phyloP scores from a whole-genome alignment of 1,140 invertebrate species.

The Pomacea maculata region DNA sequence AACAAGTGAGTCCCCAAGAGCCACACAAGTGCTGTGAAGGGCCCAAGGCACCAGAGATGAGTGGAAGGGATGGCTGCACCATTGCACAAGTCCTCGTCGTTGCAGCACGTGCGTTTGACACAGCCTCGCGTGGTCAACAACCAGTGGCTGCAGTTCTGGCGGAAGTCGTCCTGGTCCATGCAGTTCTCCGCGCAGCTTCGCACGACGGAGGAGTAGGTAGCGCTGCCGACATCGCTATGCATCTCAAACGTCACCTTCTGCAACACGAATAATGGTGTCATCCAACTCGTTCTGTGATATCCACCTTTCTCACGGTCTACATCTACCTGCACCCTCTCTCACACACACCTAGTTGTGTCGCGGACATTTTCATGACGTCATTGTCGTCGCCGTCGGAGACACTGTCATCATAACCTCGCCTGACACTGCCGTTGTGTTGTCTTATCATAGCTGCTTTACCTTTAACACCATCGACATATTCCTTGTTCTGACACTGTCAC shows the following conservation, averaged over 20 bases:
- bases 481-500: too few species aligned
- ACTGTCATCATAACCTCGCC: too few species aligned
- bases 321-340: not conserved
- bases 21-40: too few species aligned
- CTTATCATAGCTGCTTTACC: too few species aligned
- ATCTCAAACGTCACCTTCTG: conserved; percentile 55
- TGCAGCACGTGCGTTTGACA: conserved; percentile 43
- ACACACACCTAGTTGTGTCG: not conserved
- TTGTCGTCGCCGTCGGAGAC: not conserved
- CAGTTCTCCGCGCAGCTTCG: conserved; percentile 49
- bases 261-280: conserved; percentile 13
- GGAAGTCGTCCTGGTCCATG: conserved; percentile 45
- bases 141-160: conserved; percentile 41
- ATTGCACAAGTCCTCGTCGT: conserved; percentile 52
- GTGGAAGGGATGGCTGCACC: conserved; percentile 39
- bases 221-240: conserved; percentile 39
- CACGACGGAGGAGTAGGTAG: conserved; percentile 44
- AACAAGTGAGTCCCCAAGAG: too few species aligned
- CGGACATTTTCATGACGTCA: not conserved
- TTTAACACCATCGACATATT: too few species aligned
- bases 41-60: too few species aligned
- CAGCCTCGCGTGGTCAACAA: conserved; percentile 46
- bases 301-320: not conserved
- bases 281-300: too few species aligned
- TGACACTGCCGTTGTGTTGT: too few species aligned